phyloP scores from a whole-genome alignment of 1,140 invertebrate genomes.

The Drosophila kikkawai region DNA sequence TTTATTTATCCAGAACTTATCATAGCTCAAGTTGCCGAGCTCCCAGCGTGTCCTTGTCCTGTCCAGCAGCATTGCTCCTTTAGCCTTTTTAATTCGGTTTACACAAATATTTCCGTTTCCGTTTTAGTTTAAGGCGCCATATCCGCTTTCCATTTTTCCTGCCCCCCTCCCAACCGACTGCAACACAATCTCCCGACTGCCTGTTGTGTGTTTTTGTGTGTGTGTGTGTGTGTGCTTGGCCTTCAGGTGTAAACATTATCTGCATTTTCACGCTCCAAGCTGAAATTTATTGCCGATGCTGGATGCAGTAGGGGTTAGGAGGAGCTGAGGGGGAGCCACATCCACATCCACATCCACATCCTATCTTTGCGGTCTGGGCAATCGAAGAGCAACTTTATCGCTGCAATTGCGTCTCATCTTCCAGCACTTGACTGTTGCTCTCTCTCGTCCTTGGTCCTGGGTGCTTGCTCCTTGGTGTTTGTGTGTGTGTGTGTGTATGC shows the following conservation, averaged over 20 bases:
- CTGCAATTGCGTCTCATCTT: slow-evolving; percentile 73
- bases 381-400: slow-evolving; percentile 69
- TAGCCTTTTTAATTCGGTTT: slow-evolving; percentile 46
- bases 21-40: slow-evolving; percentile 7
- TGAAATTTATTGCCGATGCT: slow-evolving; percentile 61
- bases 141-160: slow-evolving; percentile 49
- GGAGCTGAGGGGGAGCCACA: slow-evolving; percentile 5
- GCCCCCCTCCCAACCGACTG: background rate
- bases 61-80: slow-evolving; percentile 7
- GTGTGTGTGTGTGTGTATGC: slow-evolving; percentile 65
- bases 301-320: background rate
- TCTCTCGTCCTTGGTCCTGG: slow-evolving; percentile 11
- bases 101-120: slow-evolving; percentile 67
- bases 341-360: slow-evolving; percentile 22
- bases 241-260: slow-evolving; percentile 75
- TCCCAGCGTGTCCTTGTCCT: background rate
- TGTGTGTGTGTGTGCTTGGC: slow-evolving; percentile 35
- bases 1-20: slow-evolving; percentile 59
- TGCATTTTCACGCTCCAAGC: slow-evolving; percentile 62
- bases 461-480: background rate
- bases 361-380: slow-evolving; percentile 50
- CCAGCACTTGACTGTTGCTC: slow-evolving; percentile 39
- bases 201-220: slow-evolving; percentile 9
- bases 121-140: slow-evolving; percentile 58
- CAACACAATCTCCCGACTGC: slow-evolving; percentile 16